A percentile compares a stretch with the other conserved stretches of the same genome.
Evolutionary conservation across 2,113 vertebrate species (phyloP).

Genomic region (Cyanistes caeruleus): DNA sequence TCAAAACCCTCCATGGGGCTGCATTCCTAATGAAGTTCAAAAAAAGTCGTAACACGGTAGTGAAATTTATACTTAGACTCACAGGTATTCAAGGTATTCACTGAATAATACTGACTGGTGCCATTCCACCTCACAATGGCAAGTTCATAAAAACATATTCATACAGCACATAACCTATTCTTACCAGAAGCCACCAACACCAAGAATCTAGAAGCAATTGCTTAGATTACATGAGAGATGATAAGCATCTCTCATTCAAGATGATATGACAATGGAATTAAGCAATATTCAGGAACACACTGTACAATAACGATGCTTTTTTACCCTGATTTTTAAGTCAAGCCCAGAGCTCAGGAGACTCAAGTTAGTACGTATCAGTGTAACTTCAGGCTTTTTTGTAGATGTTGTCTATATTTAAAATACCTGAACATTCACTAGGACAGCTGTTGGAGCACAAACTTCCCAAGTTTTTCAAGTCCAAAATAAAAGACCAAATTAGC

Average conservation of each 20-base stretch:
- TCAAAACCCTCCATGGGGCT: background rate
- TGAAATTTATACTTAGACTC: background rate
- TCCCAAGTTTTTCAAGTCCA: background rate
- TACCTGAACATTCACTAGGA: background rate
- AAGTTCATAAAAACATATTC: background rate
- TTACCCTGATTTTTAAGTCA: fast-evolving
- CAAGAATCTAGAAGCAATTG: background rate
- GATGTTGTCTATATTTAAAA: background rate
- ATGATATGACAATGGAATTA: background rate
- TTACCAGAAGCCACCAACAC: background rate
- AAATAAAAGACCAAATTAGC: background rate
- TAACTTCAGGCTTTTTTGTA: background rate
- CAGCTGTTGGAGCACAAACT: background rate
- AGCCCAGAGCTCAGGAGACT: background rate
- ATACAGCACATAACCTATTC: background rate
- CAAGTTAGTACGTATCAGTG: background rate
- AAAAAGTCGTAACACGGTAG: background rate
- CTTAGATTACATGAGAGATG: background rate
- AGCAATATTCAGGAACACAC: background rate
- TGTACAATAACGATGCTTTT: background rate
- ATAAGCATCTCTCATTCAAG: background rate
- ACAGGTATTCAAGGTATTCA: background rate
- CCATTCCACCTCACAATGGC: background rate
- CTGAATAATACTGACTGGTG: background rate
- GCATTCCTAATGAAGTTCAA: background rate